phyloP scores from a whole-genome alignment of 2,113 vertebrate species.

The Actenoides lindsayi region DNA sequence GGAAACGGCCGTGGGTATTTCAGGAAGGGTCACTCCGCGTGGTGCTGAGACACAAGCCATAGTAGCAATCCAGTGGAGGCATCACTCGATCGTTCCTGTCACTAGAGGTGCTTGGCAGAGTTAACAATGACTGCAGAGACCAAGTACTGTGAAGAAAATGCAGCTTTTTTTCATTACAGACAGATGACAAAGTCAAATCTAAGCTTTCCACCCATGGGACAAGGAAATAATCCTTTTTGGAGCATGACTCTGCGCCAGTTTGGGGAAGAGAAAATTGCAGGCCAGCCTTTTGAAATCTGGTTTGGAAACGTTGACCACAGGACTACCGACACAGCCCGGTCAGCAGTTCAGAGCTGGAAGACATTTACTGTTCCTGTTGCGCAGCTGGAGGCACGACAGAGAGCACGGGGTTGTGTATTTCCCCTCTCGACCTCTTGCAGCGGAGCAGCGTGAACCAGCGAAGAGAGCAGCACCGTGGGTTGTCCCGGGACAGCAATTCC shows the following conservation, averaged over 20 bases:
- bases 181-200: neutral
- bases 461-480: neutral
- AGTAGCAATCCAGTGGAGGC: neutral
- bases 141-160: neutral
- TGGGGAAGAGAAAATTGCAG: neutral
- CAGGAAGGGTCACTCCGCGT: neutral
- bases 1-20: neutral
- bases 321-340: too few species aligned
- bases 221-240: neutral
- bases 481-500: neutral
- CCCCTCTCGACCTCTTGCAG: neutral
- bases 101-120: neutral
- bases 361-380: rapidly evolving
- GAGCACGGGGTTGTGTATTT: neutral
- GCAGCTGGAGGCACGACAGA: neutral
- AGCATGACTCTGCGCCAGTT: rapidly evolving
- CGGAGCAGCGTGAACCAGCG: neutral
- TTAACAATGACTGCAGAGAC: neutral
- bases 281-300: neutral
- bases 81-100: neutral
- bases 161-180: neutral
- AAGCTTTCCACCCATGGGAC: neutral
- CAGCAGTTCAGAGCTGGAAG: neutral
- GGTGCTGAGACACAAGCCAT: neutral
- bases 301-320: neutral